Percentiles rank a stretch among this genome's conserved stretches.
Evolutionary conservation across 2,797 vertebrate species (phyloP).

Genomic region (Poecile montanus): DNA sequence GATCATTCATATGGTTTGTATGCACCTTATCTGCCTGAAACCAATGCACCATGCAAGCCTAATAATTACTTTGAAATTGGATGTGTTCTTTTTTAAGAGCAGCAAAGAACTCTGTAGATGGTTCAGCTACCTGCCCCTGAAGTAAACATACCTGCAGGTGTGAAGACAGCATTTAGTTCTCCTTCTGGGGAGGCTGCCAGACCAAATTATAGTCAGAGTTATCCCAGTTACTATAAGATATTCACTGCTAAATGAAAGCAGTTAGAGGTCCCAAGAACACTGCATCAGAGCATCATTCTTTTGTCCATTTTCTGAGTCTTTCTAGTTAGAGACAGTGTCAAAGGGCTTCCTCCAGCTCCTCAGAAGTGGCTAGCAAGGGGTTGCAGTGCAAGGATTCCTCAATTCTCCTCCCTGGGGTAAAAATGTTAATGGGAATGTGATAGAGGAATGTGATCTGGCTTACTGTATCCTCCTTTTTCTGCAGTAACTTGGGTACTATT

Average conservation of each 20-base stretch:
- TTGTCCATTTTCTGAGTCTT: neutral
- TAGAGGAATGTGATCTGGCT: neutral
- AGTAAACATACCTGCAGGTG: neutral
- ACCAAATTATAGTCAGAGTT: neutral
- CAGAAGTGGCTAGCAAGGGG: neutral
- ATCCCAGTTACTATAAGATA: neutral
- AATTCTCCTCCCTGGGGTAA: neutral
- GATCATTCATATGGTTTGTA: neutral
- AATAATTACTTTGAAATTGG: constrained; percentile 17
- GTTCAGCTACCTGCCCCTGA: neutral
- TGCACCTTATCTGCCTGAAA: neutral
- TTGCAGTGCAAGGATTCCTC: neutral
- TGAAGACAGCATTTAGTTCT: neutral
- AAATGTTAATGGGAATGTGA: neutral
- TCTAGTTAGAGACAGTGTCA: neutral
- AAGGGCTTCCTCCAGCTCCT: neutral
- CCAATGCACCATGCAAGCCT: neutral
- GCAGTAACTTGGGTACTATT: neutral
- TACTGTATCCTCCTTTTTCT: neutral
- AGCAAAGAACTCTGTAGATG: neutral
- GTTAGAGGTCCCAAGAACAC: neutral
- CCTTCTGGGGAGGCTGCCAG: neutral
- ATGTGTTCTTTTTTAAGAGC: neutral
- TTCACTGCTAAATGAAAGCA: neutral
- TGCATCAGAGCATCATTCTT: neutral